Evolutionary conservation across 1,140 invertebrate species (phyloP), one percentile per base, ranked within the genome.

Genomic region (Plodia interpunctella): DNA sequence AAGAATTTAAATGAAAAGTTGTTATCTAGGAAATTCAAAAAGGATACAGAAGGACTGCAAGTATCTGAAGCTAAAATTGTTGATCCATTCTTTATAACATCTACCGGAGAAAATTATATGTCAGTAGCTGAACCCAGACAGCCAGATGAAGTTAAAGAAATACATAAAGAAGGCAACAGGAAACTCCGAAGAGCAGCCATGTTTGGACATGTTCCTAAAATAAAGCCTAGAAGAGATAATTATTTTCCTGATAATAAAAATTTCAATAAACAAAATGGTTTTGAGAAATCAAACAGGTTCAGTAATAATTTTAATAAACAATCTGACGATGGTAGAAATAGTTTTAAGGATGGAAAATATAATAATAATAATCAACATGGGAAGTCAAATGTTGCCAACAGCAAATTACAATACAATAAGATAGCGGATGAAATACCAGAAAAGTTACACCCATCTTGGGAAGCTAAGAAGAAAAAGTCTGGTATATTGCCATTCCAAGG

Each of bases 401-500:
- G 8, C 9, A 53, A 25, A 53, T 25, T n/a, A n/a, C 11, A 53
- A 56, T 15, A n/a, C 20, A 38, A 57, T 21, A 60, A 55, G 20
- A 65, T 54, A 57, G 61, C 65, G 57, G 59, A 25, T 57, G 57
- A 66, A 15, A 72, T 74, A 25, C 61, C 59, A 30, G 88, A 91
- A 65, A 91, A 90, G 76, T 70, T 92, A 60, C 92, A 93, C 87
- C 92, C 92, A 2, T 93, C 92, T 10, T 93, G 92, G 92, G 90
- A 91, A 74, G 92, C 92, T 4, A 93, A 93, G 66, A 92, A 90
- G 53, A 78, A 83, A 57, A 74, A 84, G 60, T 85, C 84, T 19
- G 74, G 78, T 59, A 84, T 91, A 55, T 69, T 87, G 67, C 82
- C 86, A 50, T 90, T 87, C 61, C 66, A 88, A 74, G 89, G 89